phyloP scores from a whole-genome alignment of 2,888 invertebrate species.

The Cepaea hortensis region DNA sequence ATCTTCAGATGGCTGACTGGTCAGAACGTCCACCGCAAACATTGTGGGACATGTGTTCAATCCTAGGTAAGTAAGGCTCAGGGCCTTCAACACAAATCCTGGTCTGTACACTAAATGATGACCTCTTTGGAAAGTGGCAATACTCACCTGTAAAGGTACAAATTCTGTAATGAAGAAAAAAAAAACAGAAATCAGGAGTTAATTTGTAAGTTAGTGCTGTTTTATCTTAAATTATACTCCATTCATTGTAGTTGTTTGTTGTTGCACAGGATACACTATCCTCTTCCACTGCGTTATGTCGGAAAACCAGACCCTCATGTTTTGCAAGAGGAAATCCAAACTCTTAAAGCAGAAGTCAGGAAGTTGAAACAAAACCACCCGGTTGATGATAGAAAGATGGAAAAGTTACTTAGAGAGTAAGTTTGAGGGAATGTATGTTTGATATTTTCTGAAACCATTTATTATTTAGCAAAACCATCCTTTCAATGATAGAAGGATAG shows the following conservation, averaged over 20 bases:
- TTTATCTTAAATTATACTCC: too few relatives aligned
- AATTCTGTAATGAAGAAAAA: too few relatives aligned
- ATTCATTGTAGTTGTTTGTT: not conserved
- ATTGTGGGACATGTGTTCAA: too few relatives aligned
- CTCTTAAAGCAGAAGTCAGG: constrained; percentile 68
- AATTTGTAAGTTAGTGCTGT: too few relatives aligned
- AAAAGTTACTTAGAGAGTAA: constrained; percentile 47
- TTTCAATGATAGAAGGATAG: constrained; percentile 6
- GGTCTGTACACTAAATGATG: too few relatives aligned
- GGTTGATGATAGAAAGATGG: constrained; percentile 3
- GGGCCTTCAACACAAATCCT: too few relatives aligned
- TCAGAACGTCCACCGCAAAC: too few relatives aligned
- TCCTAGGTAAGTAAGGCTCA: too few relatives aligned
- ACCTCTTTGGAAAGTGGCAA: too few relatives aligned
- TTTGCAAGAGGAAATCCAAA: constrained; percentile 71
- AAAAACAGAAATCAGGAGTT: too few relatives aligned
- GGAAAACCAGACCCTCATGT: constrained; percentile 74
- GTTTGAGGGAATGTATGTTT: not conserved
- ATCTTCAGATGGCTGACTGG: too few relatives aligned
- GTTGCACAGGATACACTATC: constrained; percentile 73
- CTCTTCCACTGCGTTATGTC: constrained; percentile 74
- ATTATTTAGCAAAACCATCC: constrained; percentile 48
- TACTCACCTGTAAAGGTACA: too few relatives aligned
- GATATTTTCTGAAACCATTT: not conserved
- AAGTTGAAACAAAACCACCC: constrained; percentile 57